Evolutionary conservation across 2,113 vertebrate species (phyloP).

Genomic region (Haemorhous mexicanus): DNA sequence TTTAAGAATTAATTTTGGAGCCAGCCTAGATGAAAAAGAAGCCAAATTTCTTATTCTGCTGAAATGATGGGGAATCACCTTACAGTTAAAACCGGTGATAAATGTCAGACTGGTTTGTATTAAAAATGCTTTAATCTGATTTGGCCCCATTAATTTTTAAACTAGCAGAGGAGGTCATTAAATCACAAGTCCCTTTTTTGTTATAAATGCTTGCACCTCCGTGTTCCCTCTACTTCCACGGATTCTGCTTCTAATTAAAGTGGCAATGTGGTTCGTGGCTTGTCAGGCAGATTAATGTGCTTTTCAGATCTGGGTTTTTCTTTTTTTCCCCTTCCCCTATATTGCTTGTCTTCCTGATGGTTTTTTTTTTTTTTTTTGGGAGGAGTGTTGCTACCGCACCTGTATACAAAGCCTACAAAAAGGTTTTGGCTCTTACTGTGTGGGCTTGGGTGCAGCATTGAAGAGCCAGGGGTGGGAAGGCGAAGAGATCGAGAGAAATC

Average conservation of each 20-base stretch:
- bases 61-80: constrained; percentile 6
- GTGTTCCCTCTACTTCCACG: constrained; percentile 60
- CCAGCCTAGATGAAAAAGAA: not conserved
- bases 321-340: not conserved
- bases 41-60: not conserved
- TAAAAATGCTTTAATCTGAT: constrained; percentile 68
- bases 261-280: constrained; percentile 55
- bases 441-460: not conserved
- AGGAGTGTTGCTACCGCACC: not conserved
- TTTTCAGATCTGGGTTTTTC: constrained; percentile 43
- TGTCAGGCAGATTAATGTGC: constrained; percentile 69
- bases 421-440: not conserved
- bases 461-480: not conserved
- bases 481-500: not conserved
- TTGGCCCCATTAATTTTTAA: constrained; percentile 68
- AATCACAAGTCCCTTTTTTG: constrained; percentile 72
- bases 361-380: not conserved
- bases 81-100: constrained; percentile 38
- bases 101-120: constrained; percentile 40
- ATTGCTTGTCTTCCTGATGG: not conserved
- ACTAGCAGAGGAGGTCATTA: constrained; percentile 69
- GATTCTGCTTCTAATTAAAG: constrained; percentile 76
- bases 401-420: constrained; percentile 9
- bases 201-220: constrained; percentile 69
- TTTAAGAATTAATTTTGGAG: not conserved